Conservation (phyloP, 2,113 vertebrate genomes). For the Vidua chalybeata region DNA sequence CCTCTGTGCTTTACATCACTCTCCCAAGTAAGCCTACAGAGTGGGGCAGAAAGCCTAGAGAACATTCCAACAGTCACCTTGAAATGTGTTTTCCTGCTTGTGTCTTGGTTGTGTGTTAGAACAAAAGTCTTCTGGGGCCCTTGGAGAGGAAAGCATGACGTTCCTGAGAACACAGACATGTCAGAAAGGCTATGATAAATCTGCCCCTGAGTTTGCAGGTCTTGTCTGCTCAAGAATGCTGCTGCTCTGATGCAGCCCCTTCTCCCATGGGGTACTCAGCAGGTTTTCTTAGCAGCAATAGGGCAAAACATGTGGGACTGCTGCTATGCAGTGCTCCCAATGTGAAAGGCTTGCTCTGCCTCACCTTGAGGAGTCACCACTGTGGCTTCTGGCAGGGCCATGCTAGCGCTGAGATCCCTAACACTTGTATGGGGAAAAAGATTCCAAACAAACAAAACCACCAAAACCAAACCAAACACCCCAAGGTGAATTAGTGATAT, state of each 20-base stretch:
- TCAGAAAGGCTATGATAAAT: not conserved
- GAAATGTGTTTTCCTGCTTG: not conserved
- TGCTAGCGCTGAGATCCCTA: not conserved
- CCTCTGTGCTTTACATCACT: not conserved
- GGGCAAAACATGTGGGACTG: not conserved
- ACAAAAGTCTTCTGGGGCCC: not conserved
- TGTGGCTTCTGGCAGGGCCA: not conserved
- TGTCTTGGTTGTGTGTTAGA: not conserved
- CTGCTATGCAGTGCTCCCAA: fast-evolving
- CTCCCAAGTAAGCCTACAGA: not conserved
- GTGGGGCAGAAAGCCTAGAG: not conserved
- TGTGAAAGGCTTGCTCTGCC: not conserved
- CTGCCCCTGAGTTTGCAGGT: not conserved
- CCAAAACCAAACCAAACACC: not conserved
- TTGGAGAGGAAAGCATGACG: not conserved
- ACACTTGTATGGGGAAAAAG: fast-evolving
- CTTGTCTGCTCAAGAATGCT: not conserved
- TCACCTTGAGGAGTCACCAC: not conserved
- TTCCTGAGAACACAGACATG: not conserved
- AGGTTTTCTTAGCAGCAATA: not conserved
- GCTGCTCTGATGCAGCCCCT: not conserved
- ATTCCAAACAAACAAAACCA: not conserved
- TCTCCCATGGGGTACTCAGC: not conserved
- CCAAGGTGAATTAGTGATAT: fast-evolving
- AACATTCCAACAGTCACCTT: not conserved